These are phyloP conservation scores for Strigops habroptila DNA, from an alignment of 2,113 vertebrate genomes.

Conservation along the genomic window DNA sequence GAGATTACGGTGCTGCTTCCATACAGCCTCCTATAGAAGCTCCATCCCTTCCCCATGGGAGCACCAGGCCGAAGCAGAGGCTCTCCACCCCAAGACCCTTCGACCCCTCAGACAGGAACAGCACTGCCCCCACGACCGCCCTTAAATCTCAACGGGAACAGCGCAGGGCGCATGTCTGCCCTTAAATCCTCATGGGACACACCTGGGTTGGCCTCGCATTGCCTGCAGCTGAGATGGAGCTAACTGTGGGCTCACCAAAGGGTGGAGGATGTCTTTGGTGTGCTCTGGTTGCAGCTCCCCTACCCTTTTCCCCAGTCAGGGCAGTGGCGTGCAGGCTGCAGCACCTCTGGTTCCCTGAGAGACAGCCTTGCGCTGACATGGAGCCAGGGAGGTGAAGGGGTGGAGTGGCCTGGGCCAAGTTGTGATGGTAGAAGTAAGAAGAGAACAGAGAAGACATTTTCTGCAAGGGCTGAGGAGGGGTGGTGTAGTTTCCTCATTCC, in stretches of 20 bases:
- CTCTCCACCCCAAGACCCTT: fast-evolving
- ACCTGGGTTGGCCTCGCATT: not conserved
- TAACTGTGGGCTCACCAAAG: fast-evolving
- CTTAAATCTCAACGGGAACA: not conserved
- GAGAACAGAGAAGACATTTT: fast-evolving
- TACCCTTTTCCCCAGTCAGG: not conserved
- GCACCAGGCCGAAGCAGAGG: fast-evolving
- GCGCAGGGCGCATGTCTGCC: not conserved
- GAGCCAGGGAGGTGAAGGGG: fast-evolving
- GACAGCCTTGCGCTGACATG: not conserved
- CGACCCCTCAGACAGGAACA: fast-evolving
- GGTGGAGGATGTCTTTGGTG: not conserved
- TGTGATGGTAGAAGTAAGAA: fast-evolving
- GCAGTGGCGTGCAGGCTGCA: fast-evolving
- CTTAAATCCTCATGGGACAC: fast-evolving
- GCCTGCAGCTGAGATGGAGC: not conserved
- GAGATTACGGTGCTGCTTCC: fast-evolving
- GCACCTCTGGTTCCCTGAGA: too few relatives aligned
- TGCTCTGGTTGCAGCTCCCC: not conserved
- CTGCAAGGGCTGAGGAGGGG: fast-evolving
- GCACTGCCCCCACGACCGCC: not conserved
- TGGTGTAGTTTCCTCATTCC: fast-evolving
- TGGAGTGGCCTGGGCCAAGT: fast-evolving
- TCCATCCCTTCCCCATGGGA: fast-evolving
- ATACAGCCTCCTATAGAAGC: fast-evolving